Evolutionary conservation across 2,113 vertebrate species (phyloP).

Genomic region (Cyprinodon brontotheroides): DNA sequence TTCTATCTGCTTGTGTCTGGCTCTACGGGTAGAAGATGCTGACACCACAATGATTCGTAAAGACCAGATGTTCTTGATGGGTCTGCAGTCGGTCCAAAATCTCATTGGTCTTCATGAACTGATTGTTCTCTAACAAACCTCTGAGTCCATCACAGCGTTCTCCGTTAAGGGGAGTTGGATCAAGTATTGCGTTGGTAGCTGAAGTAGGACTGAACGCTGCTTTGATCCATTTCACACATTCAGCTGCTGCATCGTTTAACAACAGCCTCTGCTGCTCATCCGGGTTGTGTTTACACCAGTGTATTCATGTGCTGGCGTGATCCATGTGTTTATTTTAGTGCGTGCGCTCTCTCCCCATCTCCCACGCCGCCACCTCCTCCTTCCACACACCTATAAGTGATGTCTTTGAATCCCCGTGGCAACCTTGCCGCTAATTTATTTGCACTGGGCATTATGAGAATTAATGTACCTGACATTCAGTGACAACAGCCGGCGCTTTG

Average conservation of each 20-base stretch:
- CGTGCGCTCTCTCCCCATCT: slow-evolving; percentile 87
- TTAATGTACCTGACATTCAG: slow-evolving; percentile 95
- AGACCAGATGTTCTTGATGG: no score
- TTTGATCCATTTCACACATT: slow-evolving; percentile 41
- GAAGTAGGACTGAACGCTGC: background rate
- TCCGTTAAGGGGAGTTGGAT: no score
- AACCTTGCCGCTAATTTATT: slow-evolving; percentile 92
- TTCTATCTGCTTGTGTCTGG: no score
- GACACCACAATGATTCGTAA: no score
- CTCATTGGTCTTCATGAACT: no score
- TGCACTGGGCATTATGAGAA: slow-evolving; percentile 94
- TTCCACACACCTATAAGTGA: slow-evolving; percentile 84
- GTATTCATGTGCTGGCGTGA: slow-evolving; percentile 43
- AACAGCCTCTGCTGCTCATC: slow-evolving; percentile 29
- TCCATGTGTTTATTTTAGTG: slow-evolving; percentile 50
- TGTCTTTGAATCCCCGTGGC: slow-evolving; percentile 91
- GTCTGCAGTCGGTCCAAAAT: no score
- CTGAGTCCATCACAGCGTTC: no score
- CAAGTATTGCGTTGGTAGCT: background rate
- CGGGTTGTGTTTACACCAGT: slow-evolving; percentile 50
- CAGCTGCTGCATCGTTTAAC: slow-evolving; percentile 39
- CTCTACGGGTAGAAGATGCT: no score
- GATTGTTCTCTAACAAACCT: no score
- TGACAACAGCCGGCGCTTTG: slow-evolving; percentile 91
- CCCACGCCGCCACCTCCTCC: slow-evolving; percentile 78